Base-by-base conservation (phyloP, 2,888 invertebrate genomes). In the Cephus spinipes region DNA sequence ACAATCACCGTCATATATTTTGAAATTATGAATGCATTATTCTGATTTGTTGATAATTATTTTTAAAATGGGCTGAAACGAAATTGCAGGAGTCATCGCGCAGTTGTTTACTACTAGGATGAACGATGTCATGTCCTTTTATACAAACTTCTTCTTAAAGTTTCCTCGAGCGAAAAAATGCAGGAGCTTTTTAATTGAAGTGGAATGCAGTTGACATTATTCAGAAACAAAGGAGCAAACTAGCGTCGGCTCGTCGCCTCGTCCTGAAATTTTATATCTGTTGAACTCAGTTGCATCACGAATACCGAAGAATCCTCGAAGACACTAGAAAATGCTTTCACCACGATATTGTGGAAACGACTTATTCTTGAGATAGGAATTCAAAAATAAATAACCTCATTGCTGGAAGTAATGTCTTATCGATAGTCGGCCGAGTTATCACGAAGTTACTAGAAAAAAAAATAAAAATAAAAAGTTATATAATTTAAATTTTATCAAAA, bases 141-240 rank as follows among this genome's bases (percentile, higher is more conserved):
- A 55, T 55, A 23, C 23, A 55, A 55, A 55, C 40, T 55, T 55
- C 40, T 55, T 55, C 40, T 23, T 55, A 6, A 32, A 71, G 15
- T 71, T 31, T 15, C 9, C 31, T 71, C 6, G 31, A 32, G 31
- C 71, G 15, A 71, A 71, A 71, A 71, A 30, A 71, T 71, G 31
- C 71, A 71, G 31, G 71, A 71, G 31, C 71, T 31, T 71, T 71
- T 71, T 71, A 71, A 71, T 71, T 30, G 32, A 71, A 71, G 32
- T 31, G 31, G 71, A 71, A 71, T 71, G 71, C 71, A 71, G 71
- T 71, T 71, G 71, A 71, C 71, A 32, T 30, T 71, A 30, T 71
- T 71, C 71, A 71, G 71, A 32, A 71, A 71, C 71, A 32, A 71
- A 30, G 71, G 71, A 71, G 71, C 71, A 32, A 71, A 71, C 15